These are phyloP conservation scores for Mesocentrotus franciscanus DNA, from an alignment of 53 echinoderm and acorn worm species.

Conservation along the genomic window DNA sequence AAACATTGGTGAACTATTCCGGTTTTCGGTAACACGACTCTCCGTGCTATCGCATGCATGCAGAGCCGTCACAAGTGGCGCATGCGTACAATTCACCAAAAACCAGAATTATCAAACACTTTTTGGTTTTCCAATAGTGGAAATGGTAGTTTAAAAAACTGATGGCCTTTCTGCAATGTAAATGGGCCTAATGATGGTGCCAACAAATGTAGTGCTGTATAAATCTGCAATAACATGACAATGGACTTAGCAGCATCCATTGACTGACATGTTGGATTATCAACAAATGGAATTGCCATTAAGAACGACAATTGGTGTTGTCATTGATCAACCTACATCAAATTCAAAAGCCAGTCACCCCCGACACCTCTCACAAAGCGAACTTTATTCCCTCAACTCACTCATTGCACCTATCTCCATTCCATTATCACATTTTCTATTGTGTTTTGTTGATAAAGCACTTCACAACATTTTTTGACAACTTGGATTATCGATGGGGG, in stretches of 20 bases:
- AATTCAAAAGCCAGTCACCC: constrained; percentile 18
- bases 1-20: no score
- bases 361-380: constrained; percentile 3
- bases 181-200: not conserved
- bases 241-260: constrained; percentile 10
- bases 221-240: constrained; percentile 25
- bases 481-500: constrained; percentile 30
- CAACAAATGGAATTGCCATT: constrained; percentile 46
- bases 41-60: no score
- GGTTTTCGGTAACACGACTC: no score
- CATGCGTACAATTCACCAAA: no score
- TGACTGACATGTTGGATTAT: constrained; percentile 11
- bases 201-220: not conserved
- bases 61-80: no score
- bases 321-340: constrained; percentile 30
- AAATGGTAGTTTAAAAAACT: no score
- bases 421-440: constrained; percentile 31
- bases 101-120: no score
- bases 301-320: constrained; percentile 17
- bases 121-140: no score
- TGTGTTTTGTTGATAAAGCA: constrained; percentile 41
- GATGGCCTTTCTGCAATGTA: no score
- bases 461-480: constrained; percentile 53
- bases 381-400: not conserved
- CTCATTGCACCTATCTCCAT: not conserved